phyloP scores from a whole-genome alignment of 2,797 vertebrate genomes.

The Enteromius treurensis region DNA sequence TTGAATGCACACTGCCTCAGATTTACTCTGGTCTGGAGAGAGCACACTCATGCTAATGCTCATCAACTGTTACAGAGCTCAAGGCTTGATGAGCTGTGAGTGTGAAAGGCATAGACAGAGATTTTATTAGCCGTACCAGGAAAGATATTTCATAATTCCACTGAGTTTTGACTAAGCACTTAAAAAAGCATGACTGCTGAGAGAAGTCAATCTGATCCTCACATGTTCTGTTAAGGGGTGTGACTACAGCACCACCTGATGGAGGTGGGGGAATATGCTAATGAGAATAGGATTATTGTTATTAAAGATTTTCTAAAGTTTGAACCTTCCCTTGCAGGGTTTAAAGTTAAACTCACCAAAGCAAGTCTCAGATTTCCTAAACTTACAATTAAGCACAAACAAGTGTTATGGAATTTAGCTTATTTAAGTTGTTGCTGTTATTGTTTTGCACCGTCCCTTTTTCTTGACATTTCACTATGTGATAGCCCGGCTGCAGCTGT shows the following conservation, averaged over 20 bases:
- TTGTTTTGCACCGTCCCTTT: neutral
- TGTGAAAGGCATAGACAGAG: neutral
- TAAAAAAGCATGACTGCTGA: constrained; percentile 5
- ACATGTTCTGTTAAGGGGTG: neutral
- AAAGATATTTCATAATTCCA: neutral
- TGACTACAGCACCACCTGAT: constrained; percentile 42
- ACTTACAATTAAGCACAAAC: neutral
- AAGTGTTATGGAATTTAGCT: neutral
- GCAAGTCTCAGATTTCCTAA: neutral
- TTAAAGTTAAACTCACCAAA: neutral
- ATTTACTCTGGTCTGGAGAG: constrained; percentile 20
- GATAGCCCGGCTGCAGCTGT: constrained; percentile 32
- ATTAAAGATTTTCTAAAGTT: constrained; percentile 8
- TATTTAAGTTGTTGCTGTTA: neutral
- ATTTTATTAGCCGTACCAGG: neutral
- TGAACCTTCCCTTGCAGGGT: neutral
- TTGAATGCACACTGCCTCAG: constrained; percentile 22
- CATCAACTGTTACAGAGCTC: neutral
- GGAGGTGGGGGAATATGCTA: constrained; percentile 23
- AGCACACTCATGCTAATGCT: constrained; percentile 15
- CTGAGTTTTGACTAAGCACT: neutral
- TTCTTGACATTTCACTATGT: constrained; percentile 49
- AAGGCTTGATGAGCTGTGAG: constrained; percentile 5
- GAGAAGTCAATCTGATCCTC: neutral
- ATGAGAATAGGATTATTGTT: neutral